These are phyloP conservation scores for Holacanthella duospinosa DNA, from an alignment of 2,888 invertebrate species.

Conservation along the genomic window DNA sequence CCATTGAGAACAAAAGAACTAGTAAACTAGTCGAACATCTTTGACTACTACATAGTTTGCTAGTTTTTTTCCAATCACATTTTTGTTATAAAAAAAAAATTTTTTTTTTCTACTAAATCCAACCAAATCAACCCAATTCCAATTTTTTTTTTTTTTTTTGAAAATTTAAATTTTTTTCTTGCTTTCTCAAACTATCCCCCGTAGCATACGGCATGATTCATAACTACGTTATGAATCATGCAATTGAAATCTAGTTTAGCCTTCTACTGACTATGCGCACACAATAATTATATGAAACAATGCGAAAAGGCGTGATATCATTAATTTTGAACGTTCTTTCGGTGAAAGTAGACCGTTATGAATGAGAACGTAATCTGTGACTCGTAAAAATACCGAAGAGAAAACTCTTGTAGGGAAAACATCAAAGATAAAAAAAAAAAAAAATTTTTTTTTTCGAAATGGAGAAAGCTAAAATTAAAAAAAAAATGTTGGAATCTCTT, in stretches of 20 bases:
- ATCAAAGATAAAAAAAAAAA: not conserved
- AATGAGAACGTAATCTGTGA: slow-evolving; percentile 14
- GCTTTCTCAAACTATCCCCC: no score
- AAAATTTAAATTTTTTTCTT: no score
- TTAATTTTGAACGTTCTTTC: not conserved
- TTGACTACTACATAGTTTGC: no score
- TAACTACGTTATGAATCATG: no score
- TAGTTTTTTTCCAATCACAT: no score
- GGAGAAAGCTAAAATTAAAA: not conserved
- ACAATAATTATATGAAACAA: not conserved
- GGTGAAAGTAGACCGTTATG: not conserved
- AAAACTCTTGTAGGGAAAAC: not conserved
- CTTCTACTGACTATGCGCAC: no score
- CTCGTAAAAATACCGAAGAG: slow-evolving; percentile 18
- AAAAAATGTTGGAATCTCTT: not conserved
- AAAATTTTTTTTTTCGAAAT: not conserved
- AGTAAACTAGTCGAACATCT: no score
- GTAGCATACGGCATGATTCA: no score
- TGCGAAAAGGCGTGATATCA: not conserved
- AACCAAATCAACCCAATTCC: no score
- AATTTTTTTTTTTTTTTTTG: no score
- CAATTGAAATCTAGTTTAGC: no score
- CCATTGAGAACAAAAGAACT: no score
- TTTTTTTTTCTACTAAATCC: not conserved
- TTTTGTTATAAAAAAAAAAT: not conserved